phyloP scores from a whole-genome alignment of 2,113 vertebrate species.

The Stigmatopora nigra region DNA sequence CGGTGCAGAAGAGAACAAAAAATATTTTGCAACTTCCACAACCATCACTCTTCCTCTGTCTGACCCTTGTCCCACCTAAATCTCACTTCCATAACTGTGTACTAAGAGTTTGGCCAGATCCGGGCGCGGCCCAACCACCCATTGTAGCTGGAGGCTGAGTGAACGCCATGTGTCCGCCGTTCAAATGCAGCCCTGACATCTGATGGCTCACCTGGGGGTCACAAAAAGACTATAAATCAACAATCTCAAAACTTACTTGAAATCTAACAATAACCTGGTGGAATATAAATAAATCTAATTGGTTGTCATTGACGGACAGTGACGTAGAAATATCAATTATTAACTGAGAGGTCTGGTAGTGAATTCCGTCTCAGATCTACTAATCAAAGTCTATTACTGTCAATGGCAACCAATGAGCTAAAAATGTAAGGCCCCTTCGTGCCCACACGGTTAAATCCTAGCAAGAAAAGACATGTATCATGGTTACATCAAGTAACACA shows the following conservation, averaged over 20 bases:
- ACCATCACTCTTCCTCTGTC: constrained; percentile 35
- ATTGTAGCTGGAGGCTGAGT: constrained; percentile 77
- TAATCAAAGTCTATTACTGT: too few species aligned
- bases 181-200: constrained; percentile 84
- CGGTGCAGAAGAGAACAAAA: constrained; percentile 31
- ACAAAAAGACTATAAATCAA: constrained; percentile 5
- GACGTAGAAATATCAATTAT: too few species aligned
- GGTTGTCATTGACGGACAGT: too few species aligned
- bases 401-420: too few species aligned
- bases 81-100: constrained; percentile 94
- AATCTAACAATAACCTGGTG: too few species aligned
- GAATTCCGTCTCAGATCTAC: too few species aligned
- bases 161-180: constrained; percentile 71
- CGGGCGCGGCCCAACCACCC: constrained; percentile 78
- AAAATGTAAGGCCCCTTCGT: too few species aligned
- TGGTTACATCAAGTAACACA: too few species aligned
- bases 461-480: too few species aligned
- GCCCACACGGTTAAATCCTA: too few species aligned
- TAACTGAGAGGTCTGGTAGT: neutral
- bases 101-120: constrained; percentile 89
- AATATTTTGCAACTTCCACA: constrained; percentile 34
- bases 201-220: constrained; percentile 85
- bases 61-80: constrained; percentile 31
- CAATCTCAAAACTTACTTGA: too few species aligned
- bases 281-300: too few species aligned